Percentiles rank a stretch among this genome's conserved stretches.
Evolutionary conservation across 2,113 vertebrate genomes (phyloP).

Genomic region (Dromiciops gliroides): DNA sequence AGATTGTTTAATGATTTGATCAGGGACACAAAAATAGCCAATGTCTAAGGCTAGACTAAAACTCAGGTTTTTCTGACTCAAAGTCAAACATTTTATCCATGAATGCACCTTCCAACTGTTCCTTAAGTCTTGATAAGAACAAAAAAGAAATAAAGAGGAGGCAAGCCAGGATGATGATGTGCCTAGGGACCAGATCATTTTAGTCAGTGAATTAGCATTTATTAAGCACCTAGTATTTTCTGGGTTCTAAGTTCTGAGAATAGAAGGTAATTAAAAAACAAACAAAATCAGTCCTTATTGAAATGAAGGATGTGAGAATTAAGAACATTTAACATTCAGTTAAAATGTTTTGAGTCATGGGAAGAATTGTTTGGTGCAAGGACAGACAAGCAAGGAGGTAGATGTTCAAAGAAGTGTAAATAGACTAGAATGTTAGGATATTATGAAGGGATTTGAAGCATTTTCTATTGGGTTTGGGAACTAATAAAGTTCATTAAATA

Average conservation of each 20-base stretch:
- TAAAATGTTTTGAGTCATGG: background rate
- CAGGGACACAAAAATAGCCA: background rate
- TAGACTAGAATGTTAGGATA: background rate
- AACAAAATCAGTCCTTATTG: background rate
- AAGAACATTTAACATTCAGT: background rate
- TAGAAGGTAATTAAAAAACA: background rate
- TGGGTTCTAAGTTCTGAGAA: background rate
- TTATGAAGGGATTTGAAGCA: background rate
- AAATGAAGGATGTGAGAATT: background rate
- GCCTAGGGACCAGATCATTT: background rate
- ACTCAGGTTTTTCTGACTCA: background rate
- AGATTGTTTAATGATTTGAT: background rate
- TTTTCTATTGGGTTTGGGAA: background rate
- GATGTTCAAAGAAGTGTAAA: background rate
- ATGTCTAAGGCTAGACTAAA: background rate
- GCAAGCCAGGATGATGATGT: background rate
- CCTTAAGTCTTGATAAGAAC: background rate
- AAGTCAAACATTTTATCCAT: background rate
- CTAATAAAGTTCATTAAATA: background rate
- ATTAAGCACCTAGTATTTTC: background rate
- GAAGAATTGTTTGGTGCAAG: background rate
- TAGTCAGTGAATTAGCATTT: background rate
- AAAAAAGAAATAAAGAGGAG: background rate
- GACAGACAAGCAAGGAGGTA: background rate
- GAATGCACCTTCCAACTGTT: background rate